Evolutionary conservation across 2,113 vertebrate species (phyloP), one percentile per base, ranked within the genome.

Genomic region (Eonycteris spelaea): DNA sequence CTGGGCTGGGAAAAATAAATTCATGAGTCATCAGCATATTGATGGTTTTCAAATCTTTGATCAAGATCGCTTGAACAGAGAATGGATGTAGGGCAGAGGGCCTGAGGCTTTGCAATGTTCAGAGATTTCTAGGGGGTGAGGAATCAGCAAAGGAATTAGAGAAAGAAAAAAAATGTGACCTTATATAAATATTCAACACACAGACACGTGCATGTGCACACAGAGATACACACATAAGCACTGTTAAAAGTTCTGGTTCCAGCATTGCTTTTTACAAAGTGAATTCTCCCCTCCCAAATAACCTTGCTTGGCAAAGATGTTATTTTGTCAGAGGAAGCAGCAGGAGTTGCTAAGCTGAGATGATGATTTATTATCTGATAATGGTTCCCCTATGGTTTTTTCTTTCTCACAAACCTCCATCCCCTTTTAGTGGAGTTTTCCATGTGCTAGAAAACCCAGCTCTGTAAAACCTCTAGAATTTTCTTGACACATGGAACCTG

Each of bases 1-100:
- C 77, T 95, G 43, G 88, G 91, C 71, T 96, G 89, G 94, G 82
- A 70, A 94, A 82, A 87, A 80, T 61, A 80, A 85, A 94, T 92
- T 88, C 89, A 22, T 43, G 82, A 91, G 51, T 91, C 70, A 79
- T 83, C 82, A 74, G 57, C 70, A 67, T 45, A 68, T 53, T 18
- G 85, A 68, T 71, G 70, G 40, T 74, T 59, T 88, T 97, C 93
- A 74, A 92, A 80, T 95, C 73, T 70, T 73, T 59, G 78, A 74
- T 38, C 24, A 65, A 95, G 90, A 84, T 92, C 85, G 68, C 77
- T 40, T 71, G 68, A 21, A 63, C 89, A 93, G 88, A 86, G 53
- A 26, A 16, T 30, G 59, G 71, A 71, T 77, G 18, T 40, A 26
- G 35, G 68, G 33, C 59, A 33, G 33, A 73, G 55, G 71, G 16